Base-by-base conservation (phyloP, 2,888 invertebrate species). In the Ormyrus pomaceus region DNA sequence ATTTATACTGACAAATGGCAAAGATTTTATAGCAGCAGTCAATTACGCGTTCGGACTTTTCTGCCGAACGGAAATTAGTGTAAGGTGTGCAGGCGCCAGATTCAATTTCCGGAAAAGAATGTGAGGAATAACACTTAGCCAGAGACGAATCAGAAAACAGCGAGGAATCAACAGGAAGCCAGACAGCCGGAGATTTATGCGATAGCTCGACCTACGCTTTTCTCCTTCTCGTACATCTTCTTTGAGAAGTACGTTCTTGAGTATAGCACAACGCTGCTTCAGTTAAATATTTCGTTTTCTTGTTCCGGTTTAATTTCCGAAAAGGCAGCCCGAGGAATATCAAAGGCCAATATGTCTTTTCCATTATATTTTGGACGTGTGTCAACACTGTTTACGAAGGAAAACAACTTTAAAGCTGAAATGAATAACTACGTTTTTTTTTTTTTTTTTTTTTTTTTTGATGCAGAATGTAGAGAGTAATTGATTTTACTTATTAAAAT, bases 71-170 rank as follows among this genome's bases (percentile, higher is more conserved):
- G 56, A 74, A 65, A 74, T 74, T 74, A 65, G 64, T 6, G n/a
- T 5, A 19, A 56, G 56, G 19, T 50, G 8, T 6, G 58, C 65
- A 34, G 0, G 10, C 50, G 68, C 48, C 11, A 53, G 48, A 61
- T 76, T 76, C 53, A 76, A 76, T 69, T 69, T 76, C 61, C 11
- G 55, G 50, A 62, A 69, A 76, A 34, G 55, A 59, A 48, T 55
- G 45, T 48, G 7, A 45, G 53, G 61, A 59, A 51, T 76, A 69
- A 69, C 48, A 6, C 53, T 46, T 34, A 34, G 11, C 34, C 45
- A 34, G 53, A 13, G 34, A 5, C 19, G 13, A 69, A 13, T 46
- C 13, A 55, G 19, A 61, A 62, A 61, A 76, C 62, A 69, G 62
- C n/a, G 34, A 76, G 61, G 75, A 55, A 69, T 68, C 53, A 68